Conservation (phyloP, 2,888 invertebrate genomes). For the Latrodectus elegans region DNA sequence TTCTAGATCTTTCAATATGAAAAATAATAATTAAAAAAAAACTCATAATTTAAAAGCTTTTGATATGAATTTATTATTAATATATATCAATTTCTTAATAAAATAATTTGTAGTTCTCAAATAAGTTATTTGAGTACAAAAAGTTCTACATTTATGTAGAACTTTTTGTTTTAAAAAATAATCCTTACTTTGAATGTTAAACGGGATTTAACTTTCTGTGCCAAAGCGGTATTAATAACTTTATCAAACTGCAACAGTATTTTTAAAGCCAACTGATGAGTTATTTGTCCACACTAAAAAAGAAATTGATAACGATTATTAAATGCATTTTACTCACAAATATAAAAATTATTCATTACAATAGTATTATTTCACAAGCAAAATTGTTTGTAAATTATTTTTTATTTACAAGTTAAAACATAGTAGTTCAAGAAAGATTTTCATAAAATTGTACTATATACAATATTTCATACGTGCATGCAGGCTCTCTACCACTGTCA, state of each 20-base stretch:
- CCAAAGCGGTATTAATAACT: slow-evolving; percentile 94
- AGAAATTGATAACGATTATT: slow-evolving; percentile 51
- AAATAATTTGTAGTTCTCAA: too few relatives aligned
- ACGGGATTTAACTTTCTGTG: slow-evolving; percentile 89
- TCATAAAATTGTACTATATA: too few relatives aligned
- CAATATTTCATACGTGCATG: too few relatives aligned
- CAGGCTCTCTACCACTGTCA: too few relatives aligned
- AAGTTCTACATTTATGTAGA: too few relatives aligned
- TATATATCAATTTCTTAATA: too few relatives aligned
- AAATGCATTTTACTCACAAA: slow-evolving; percentile 1
- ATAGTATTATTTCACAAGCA: not conserved
- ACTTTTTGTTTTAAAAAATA: too few relatives aligned
- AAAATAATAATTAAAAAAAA: not conserved
- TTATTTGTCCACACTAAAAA: slow-evolving; percentile 95
- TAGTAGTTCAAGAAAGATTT: not conserved
- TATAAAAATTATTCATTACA: not conserved
- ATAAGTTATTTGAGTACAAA: too few relatives aligned
- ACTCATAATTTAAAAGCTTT: too few relatives aligned
- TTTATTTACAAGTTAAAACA: not conserved
- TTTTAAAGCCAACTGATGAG: slow-evolving; percentile 92
- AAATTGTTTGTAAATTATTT: not conserved
- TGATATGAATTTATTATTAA: too few relatives aligned
- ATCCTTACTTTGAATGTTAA: slow-evolving; percentile 88
- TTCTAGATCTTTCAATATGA: not conserved
- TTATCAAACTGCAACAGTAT: slow-evolving; percentile 97